phyloP scores from a whole-genome alignment of 2,113 vertebrate genomes.

The Pyxicephalus adspersus region DNA sequence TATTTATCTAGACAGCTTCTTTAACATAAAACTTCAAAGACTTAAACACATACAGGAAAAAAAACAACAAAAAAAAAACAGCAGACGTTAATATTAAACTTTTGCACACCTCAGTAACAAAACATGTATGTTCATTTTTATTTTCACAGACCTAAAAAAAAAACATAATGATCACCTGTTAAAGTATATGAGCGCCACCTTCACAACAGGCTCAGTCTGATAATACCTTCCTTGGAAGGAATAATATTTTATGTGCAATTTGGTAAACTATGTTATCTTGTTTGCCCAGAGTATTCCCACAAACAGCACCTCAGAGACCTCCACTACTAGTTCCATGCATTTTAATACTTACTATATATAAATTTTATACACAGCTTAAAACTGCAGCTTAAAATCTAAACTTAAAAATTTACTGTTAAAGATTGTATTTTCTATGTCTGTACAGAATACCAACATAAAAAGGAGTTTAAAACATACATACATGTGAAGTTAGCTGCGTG shows the following conservation, averaged over 20 bases:
- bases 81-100: not conserved
- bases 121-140: not conserved
- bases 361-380: not conserved
- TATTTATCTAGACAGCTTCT: too few relatives aligned
- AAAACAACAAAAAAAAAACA: too few relatives aligned
- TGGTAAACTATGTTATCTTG: constrained; percentile 11
- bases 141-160: not conserved
- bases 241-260: constrained; percentile 26
- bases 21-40: too few relatives aligned
- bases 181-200: constrained; percentile 3
- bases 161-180: constrained; percentile 10
- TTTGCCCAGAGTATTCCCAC: constrained; percentile 27
- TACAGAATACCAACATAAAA: too few relatives aligned
- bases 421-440: too few relatives aligned
- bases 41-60: too few relatives aligned
- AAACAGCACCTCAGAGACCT: constrained; percentile 20
- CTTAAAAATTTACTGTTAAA: too few relatives aligned
- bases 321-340: not conserved
- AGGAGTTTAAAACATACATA: too few relatives aligned
- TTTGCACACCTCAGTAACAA: not conserved
- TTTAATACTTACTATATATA: constrained; percentile 1
- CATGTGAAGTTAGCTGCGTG: too few relatives aligned
- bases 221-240: constrained; percentile 20
- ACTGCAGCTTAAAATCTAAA: too few relatives aligned
- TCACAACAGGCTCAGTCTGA: constrained; percentile 13